Percentiles rank a stretch among this genome's conserved stretches.
Conservation (phyloP, 2,113 vertebrate species). For the human (Homo sapiens) region DNA sequence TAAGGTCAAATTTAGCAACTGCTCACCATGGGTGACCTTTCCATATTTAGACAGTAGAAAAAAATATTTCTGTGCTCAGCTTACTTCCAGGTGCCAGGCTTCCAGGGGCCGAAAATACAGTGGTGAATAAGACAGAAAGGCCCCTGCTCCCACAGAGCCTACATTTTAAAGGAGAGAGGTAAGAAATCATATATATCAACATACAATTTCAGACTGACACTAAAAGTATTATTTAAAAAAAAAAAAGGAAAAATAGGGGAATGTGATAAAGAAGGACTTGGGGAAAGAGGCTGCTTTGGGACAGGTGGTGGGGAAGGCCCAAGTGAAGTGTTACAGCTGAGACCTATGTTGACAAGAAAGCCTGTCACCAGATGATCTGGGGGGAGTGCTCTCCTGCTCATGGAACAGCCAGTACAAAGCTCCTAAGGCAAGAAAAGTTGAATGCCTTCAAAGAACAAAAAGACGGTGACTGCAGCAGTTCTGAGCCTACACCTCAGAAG, state of each 20-base stretch:
- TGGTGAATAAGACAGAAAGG: neutral
- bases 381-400: neutral
- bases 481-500: neutral
- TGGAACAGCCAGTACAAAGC: neutral
- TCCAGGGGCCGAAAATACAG: neutral
- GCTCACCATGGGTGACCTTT: neutral
- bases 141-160: neutral
- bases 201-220: neutral
- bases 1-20: neutral
- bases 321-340: neutral
- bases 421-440: neutral
- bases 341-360: too few relatives aligned
- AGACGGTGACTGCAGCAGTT: neutral
- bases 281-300: neutral
- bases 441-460: neutral
- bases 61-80: neutral
- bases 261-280: neutral
- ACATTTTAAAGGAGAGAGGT: neutral
- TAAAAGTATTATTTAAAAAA: neutral
- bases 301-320: neutral
- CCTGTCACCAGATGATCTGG: rapidly evolving
- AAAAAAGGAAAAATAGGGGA: neutral
- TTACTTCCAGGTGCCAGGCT: neutral
- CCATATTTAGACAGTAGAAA: neutral
- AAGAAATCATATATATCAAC: neutral